Conservation (phyloP, 2,888 invertebrate species). For the Caenorhabditis sp. region DNA sequence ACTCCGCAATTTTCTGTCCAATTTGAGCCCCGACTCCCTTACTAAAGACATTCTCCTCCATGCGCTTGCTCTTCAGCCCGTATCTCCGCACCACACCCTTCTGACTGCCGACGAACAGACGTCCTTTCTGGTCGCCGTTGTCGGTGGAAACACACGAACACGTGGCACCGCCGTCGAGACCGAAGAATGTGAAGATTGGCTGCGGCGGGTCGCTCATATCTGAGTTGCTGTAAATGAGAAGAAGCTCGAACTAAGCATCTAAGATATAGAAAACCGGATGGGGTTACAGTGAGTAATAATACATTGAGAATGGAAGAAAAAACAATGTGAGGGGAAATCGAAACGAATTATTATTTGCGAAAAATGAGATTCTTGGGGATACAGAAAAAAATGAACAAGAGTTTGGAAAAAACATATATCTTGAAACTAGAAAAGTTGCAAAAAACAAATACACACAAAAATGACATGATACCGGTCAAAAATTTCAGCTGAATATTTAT, state of each 20-base stretch:
- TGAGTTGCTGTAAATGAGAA: neutral
- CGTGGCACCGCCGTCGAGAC: slow-evolving; percentile 57
- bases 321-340: neutral
- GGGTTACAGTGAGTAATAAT: neutral
- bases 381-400: too few relatives aligned
- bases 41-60: slow-evolving; percentile 36
- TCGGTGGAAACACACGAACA: slow-evolving; percentile 27
- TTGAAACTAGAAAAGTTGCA: too few relatives aligned
- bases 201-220: slow-evolving; percentile 47
- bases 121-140: neutral
- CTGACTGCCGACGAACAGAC: slow-evolving; percentile 47
- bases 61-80: slow-evolving; percentile 27
- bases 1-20: too few relatives aligned
- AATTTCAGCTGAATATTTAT: too few relatives aligned
- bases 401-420: too few relatives aligned
- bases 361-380: too few relatives aligned
- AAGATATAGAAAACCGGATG: slow-evolving; percentile 1
- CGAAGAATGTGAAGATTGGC: slow-evolving; percentile 52
- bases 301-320: neutral
- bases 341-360: too few relatives aligned
- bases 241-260: neutral
- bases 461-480: too few relatives aligned
- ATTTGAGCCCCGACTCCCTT: neutral
- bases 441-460: too few relatives aligned
- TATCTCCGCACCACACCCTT: slow-evolving; percentile 31